phyloP scores from a whole-genome alignment of 2,113 vertebrate species.

The Passer montanus region DNA sequence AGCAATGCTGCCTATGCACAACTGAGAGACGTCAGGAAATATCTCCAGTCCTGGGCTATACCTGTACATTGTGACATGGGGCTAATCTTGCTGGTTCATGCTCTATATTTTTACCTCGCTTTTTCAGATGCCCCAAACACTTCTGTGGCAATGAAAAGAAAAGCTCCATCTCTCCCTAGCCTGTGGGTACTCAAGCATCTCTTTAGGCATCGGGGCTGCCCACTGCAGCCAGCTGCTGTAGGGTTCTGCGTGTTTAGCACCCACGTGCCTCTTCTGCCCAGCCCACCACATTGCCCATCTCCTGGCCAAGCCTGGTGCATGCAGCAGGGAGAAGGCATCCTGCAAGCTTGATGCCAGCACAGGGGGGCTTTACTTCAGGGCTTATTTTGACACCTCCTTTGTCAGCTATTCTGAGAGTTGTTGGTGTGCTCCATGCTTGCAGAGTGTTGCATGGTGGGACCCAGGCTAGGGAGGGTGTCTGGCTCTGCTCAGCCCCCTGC shows the following conservation, averaged over 20 bases:
- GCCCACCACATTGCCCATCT: rapidly evolving
- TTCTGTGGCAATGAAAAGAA: not conserved
- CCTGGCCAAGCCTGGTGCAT: not conserved
- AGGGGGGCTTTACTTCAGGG: not conserved
- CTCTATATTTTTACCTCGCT: not conserved
- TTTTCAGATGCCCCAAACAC: not conserved
- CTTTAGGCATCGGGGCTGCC: not conserved
- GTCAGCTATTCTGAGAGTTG: not conserved
- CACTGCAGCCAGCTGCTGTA: not conserved
- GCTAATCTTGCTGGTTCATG: not conserved
- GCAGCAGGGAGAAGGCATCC: not conserved
- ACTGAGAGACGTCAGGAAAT: not conserved
- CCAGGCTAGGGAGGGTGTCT: not conserved
- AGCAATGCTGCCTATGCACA: not conserved
- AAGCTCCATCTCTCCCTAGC: not conserved
- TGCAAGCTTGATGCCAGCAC: not conserved
- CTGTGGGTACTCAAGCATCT: not conserved
- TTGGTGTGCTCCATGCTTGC: not conserved
- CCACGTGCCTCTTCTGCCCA: not conserved
- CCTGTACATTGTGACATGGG: rapidly evolving
- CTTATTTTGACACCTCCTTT: not conserved
- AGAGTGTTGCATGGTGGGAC: rapidly evolving
- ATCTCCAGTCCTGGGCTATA: not conserved
- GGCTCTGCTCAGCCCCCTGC: not conserved
- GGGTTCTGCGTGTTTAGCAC: not conserved